Evolutionary conservation across 2,888 invertebrate species (phyloP).

Genomic region (Nomada ferruginata): DNA sequence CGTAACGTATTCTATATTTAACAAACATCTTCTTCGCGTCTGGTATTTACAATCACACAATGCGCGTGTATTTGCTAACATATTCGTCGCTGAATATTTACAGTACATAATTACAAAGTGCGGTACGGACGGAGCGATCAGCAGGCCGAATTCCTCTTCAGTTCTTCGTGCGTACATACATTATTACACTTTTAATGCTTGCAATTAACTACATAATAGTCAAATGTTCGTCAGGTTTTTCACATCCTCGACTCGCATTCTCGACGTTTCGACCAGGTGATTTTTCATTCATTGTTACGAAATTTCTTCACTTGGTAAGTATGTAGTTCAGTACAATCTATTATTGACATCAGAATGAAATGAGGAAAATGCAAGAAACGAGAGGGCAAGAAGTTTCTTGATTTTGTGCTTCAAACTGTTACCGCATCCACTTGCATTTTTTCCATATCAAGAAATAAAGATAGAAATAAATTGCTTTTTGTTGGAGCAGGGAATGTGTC

Average conservation of each 20-base stretch:
- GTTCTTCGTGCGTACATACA: slow-evolving; percentile 48
- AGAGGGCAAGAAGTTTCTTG: background rate
- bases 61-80: slow-evolving; percentile 66
- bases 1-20: slow-evolving; percentile 81
- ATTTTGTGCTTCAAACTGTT: background rate
- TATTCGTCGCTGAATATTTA: slow-evolving; percentile 75
- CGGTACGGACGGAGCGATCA: slow-evolving; percentile 75
- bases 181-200: slow-evolving; percentile 33
- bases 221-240: slow-evolving; percentile 35
- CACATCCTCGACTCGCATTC: background rate
- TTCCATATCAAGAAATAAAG: background rate
- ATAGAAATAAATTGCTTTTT: background rate
- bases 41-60: slow-evolving; percentile 73
- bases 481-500: background rate
- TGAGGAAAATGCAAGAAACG: background rate
- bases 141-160: slow-evolving; percentile 74
- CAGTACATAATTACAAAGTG: slow-evolving; percentile 79
- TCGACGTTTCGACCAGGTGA: background rate
- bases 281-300: background rate
- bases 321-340: background rate
- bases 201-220: slow-evolving; percentile 42
- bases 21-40: slow-evolving; percentile 78
- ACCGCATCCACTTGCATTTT: background rate
- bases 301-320: background rate
- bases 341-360: background rate